Evolutionary conservation across 2,113 vertebrate genomes (phyloP).

Genomic region (Dicaeum eximium): DNA sequence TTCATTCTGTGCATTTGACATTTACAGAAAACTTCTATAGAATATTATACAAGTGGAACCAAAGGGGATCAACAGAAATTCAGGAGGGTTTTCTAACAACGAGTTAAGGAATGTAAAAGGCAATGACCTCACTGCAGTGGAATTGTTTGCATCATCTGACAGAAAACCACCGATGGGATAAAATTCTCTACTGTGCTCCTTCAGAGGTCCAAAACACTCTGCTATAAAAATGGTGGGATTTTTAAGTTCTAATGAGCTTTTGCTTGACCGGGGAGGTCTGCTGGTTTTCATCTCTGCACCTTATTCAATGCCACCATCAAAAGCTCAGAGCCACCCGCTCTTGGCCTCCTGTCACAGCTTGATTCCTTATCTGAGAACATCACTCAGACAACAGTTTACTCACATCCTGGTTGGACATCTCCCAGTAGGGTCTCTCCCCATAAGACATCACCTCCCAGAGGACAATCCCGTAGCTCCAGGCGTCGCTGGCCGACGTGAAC

Average conservation of each 20-base stretch:
- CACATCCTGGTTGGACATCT: constrained; percentile 99
- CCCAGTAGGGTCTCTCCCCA: constrained; percentile 97
- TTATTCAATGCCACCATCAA: constrained; percentile 10
- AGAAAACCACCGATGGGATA: background rate
- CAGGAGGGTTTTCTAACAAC: background rate
- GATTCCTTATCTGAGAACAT: constrained; percentile 25
- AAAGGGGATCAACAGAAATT: constrained; percentile 13
- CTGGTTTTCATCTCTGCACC: background rate
- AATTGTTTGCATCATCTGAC: background rate
- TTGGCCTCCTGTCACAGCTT: constrained; percentile 60
- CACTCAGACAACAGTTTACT: constrained; percentile 70
- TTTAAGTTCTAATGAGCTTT: background rate
- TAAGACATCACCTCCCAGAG: constrained; percentile 99
- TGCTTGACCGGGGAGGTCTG: background rate
- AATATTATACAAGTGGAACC: background rate
- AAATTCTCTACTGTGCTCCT: background rate
- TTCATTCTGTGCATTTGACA: background rate
- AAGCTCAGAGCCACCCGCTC: constrained; percentile 56
- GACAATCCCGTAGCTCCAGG: constrained; percentile 97
- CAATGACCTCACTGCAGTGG: background rate
- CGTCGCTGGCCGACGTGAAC: constrained; percentile 95
- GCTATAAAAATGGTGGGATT: background rate
- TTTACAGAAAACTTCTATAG: background rate
- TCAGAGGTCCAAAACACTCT: background rate
- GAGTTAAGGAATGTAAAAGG: background rate